Percentiles rank a stretch among this genome's conserved stretches.
Evolutionary conservation across 2,888 invertebrate genomes (phyloP).

Genomic region (Xanthorhoe designata): DNA sequence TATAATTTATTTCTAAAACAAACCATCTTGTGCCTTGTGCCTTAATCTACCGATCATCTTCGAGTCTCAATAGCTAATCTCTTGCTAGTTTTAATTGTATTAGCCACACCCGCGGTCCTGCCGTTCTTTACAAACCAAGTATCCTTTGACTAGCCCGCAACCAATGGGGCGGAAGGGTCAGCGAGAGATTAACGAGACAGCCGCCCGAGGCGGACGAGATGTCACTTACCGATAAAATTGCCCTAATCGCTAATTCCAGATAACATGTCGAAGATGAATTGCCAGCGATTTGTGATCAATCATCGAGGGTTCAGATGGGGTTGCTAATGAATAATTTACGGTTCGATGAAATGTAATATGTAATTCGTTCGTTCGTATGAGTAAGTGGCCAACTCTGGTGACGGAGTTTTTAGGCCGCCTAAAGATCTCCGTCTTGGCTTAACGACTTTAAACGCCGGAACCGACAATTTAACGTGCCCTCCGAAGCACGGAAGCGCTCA

Average conservation of each 20-base stretch:
- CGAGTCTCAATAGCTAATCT: too few relatives aligned
- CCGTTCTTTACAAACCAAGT: neutral
- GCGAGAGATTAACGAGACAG: constrained; percentile 61
- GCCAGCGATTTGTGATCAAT: constrained; percentile 4
- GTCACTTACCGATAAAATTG: constrained; percentile 22
- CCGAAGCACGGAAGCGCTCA: too few relatives aligned
- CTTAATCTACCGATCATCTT: too few relatives aligned
- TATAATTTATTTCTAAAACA: too few relatives aligned
- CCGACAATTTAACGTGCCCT: too few relatives aligned
- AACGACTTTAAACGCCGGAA: too few relatives aligned
- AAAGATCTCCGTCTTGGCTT: too few relatives aligned
- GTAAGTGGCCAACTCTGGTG: too few relatives aligned
- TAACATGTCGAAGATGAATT: constrained; percentile 6
- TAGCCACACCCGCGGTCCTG: neutral
- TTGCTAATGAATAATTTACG: neutral
- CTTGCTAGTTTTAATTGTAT: too few relatives aligned
- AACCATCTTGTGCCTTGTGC: too few relatives aligned
- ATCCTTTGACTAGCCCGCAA: constrained; percentile 50
- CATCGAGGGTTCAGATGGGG: neutral
- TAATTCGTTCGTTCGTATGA: too few relatives aligned
- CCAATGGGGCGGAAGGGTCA: constrained; percentile 68
- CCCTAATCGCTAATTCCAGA: constrained; percentile 17
- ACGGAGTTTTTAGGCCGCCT: too few relatives aligned
- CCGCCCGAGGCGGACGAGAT: constrained; percentile 7
- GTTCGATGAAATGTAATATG: neutral